Conservation (phyloP, 2,797 vertebrate genomes). For the Rallus crepitans region DNA sequence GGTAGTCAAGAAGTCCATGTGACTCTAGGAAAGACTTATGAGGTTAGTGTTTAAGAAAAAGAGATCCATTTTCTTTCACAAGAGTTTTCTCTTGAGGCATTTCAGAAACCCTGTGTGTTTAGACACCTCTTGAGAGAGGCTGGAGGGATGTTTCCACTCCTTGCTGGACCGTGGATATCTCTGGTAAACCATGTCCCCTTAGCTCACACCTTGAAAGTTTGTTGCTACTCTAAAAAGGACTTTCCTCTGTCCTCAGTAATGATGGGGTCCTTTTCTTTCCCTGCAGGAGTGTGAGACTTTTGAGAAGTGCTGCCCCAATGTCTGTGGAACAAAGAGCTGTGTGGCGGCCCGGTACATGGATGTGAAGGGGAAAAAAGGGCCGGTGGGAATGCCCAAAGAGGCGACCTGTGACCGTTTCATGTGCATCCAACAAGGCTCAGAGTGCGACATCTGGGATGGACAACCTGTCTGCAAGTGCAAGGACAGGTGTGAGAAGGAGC, state of each 20-base stretch:
- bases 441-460: constrained; percentile 98
- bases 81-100: not conserved
- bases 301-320: constrained; percentile 97
- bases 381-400: constrained; percentile 93
- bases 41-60: not conserved
- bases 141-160: not conserved
- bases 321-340: constrained; percentile 95
- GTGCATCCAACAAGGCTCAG: constrained; percentile 96
- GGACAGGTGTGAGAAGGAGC: constrained; percentile 96
- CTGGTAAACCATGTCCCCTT: not conserved
- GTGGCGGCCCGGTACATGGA: constrained; percentile 96
- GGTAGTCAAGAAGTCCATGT: not conserved
- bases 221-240: not conserved
- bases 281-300: constrained; percentile 94
- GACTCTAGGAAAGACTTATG: constrained; percentile 16
- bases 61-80: not conserved
- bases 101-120: not conserved
- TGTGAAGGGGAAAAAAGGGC: constrained; percentile 91
- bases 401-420: constrained; percentile 96
- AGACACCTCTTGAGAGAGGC: not conserved
- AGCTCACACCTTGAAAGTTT: not conserved
- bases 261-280: not conserved
- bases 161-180: not conserved
- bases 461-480: constrained; percentile 97
- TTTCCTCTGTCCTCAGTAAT: not conserved